Evolutionary conservation across 1,140 invertebrate species (phyloP).

Genomic region (Patella vulgata): DNA sequence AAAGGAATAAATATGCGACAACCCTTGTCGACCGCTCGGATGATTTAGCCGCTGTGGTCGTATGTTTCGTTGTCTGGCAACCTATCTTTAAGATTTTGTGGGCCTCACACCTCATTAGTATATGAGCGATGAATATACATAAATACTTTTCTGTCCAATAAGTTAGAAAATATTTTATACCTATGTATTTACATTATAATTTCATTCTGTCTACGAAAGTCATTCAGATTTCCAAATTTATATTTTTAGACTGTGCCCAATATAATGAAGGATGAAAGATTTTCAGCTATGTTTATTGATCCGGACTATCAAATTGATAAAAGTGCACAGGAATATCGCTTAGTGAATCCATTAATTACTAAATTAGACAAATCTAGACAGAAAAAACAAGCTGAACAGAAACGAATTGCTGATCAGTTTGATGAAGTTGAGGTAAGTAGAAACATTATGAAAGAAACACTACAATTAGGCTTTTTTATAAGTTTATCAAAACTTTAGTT

Average conservation of each 20-base stretch:
- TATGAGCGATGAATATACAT: no score
- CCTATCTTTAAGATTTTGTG: no score
- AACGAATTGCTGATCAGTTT: constrained; percentile 66
- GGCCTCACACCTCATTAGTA: no score
- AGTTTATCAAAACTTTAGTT: constrained; percentile 1
- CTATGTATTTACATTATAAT: not conserved
- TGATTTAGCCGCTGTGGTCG: no score
- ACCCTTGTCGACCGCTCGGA: no score
- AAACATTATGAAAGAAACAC: no score
- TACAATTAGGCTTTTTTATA: not conserved
- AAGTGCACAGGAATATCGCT: constrained; percentile 75
- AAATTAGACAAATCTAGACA: constrained; percentile 78
- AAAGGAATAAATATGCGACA: no score
- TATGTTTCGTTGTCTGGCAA: no score
- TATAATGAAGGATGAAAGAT: constrained; percentile 86
- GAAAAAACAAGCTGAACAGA: constrained; percentile 70
- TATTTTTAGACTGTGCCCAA: constrained; percentile 68
- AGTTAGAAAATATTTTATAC: not conserved
- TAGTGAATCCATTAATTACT: constrained; percentile 91
- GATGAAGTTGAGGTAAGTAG: constrained; percentile 67
- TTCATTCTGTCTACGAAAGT: no score
- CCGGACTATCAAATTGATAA: constrained; percentile 94
- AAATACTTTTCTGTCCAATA: constrained; percentile 2
- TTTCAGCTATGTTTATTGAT: constrained; percentile 90
- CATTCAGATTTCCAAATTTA: no score